Evolutionary conservation across 2,797 vertebrate genomes (phyloP).

Genomic region (Florisuga fusca): DNA sequence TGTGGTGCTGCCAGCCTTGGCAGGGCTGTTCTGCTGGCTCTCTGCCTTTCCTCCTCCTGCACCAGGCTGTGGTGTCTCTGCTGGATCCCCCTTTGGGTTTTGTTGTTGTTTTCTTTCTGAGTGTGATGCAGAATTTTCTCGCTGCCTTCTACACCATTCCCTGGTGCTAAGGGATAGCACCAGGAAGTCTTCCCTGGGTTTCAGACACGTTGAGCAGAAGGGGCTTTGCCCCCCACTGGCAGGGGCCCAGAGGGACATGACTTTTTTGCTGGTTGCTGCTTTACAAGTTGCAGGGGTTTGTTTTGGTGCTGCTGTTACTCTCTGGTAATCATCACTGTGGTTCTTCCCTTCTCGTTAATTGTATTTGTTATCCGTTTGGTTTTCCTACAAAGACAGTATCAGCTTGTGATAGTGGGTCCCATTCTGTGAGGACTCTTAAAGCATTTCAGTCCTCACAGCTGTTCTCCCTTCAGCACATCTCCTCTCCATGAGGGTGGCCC

Average conservation of each 20-base stretch:
- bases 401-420: not conserved
- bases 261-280: not conserved
- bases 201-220: not conserved
- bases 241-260: not conserved
- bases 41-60: not conserved
- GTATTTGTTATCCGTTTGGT: not conserved
- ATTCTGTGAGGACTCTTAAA: not conserved
- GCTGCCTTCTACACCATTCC: not conserved
- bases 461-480: not conserved
- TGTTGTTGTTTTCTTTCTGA: not conserved
- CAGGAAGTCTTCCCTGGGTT: not conserved
- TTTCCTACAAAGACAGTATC: not conserved
- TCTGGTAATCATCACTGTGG: not conserved
- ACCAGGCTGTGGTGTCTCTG: accelerated
- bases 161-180: not conserved
- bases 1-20: not conserved
- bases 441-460: not conserved
- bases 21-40: not conserved
- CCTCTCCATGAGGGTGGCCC: not conserved
- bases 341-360: not conserved
- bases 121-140: not conserved
- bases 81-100: not conserved
- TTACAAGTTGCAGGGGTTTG: not conserved
- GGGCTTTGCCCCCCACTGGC: not conserved
- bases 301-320: not conserved